These are phyloP conservation scores for Scrobipalpa costella DNA, from an alignment of 2,888 invertebrate genomes.

Conservation along the genomic window DNA sequence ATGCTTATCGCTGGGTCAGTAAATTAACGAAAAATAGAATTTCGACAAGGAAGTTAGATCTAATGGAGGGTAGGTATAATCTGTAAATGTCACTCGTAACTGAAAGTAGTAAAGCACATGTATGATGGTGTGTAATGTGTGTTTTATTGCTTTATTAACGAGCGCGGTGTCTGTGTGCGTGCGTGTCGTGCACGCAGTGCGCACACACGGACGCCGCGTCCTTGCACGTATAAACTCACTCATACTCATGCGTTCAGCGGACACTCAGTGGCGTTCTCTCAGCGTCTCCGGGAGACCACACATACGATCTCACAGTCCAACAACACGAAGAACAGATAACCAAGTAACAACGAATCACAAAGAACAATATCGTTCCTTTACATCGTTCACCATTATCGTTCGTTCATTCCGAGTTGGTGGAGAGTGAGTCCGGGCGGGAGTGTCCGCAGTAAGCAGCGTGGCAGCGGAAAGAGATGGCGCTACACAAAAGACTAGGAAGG, in stretches of 20 bases:
- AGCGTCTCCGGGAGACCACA: not conserved
- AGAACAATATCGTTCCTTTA: not conserved
- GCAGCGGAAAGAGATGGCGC: conserved; percentile 1
- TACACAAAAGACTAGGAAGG: not conserved
- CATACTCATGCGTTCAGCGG: conserved; percentile 9
- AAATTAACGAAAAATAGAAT: conserved; percentile 7
- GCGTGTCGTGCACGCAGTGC: not conserved
- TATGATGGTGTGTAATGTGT: conserved; percentile 8
- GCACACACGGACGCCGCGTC: not conserved
- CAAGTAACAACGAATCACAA: not conserved
- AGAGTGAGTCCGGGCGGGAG: not conserved
- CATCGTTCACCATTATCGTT: not conserved
- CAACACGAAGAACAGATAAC: not conserved
- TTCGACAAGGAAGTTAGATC: not conserved
- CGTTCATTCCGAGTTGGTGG: not conserved
- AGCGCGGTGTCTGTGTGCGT: conserved; percentile 6
- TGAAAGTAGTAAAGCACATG: conserved; percentile 19
- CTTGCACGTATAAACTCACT: not conserved
- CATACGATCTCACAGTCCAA: not conserved
- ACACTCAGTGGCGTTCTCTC: too few relatives aligned
- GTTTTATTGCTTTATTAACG: conserved; percentile 20
- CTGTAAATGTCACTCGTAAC: conserved; percentile 2
- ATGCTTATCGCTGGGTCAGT: conserved; percentile 42
- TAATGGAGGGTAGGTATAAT: conserved; percentile 5
- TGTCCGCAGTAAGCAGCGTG: not conserved